Base-by-base conservation (phyloP, 2,888 invertebrate species). In the Hipparchia sbordonii region DNA sequence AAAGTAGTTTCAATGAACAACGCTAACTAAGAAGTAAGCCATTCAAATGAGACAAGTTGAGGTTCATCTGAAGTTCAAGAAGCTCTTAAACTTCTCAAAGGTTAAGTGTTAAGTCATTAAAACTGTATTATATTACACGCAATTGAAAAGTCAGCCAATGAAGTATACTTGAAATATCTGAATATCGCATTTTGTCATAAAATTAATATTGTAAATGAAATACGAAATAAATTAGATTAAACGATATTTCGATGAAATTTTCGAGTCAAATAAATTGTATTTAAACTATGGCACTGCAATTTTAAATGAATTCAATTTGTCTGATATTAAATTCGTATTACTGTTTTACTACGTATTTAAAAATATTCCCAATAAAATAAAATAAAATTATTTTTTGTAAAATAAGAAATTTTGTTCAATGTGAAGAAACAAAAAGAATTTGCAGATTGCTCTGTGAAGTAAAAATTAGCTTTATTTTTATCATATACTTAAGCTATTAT, bases 61-160 rank as follows among this genome's bases (percentile, higher is more conserved):
- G 45, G 61, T 61, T 61, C 61, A 46, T 10, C 62, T 48, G 9
- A 62, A 62, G 62, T 62, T 62, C 62, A 62, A 46, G 62, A 62
- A 62, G 46, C 13, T n/a, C n/a, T 46, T 46, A 12, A 62, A 46
- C n/a, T n/a, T 48, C 13, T 45, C 45, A 61, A 62, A 62, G 62
- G 62, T 62, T 9, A 62, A 62, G 62, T 13, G 46, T 46, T 4
- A 12, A 13, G 13, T 62, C 48, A 13, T 62, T 62, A 62, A 62
- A 62, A 62, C 62, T 13, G 62, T 13, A 62, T 62, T 48, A 9
- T 13, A 62, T 1, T 48, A 13, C 46, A 48, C 62, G n/a, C 48
- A 46, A 62, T 62, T 62, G n/a, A 48, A 62, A 46, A 13, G 46
- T 13, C 62, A 13, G 6, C 60, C 13, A 8, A 48, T 13, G 9